These are phyloP conservation scores for Phalloptychus januarius DNA, from an alignment of 2,797 vertebrate genomes.

Conservation along the genomic window DNA sequence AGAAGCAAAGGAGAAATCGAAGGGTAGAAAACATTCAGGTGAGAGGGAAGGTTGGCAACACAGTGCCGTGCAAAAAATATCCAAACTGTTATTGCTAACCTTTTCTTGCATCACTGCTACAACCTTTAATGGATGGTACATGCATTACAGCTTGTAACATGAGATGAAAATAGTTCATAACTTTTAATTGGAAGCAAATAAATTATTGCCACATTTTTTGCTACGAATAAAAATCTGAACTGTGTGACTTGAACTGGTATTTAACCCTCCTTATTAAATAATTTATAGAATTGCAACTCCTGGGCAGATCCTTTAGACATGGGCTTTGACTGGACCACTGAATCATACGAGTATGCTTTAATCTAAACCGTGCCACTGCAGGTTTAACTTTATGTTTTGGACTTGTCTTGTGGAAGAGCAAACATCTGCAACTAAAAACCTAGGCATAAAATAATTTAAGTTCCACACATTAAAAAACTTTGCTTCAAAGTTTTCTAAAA, in stretches of 20 bases:
- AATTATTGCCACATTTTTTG: neutral
- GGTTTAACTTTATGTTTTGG: neutral
- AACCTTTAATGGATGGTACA: neutral
- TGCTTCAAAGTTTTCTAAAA: neutral
- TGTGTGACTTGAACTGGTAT: neutral
- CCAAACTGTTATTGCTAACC: neutral
- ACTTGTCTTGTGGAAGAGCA: neutral
- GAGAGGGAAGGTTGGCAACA: conserved; percentile 50
- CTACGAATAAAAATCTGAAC: neutral
- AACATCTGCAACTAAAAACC: neutral
- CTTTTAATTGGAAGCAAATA: neutral
- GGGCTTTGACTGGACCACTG: neutral
- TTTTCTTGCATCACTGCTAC: neutral
- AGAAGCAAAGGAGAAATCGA: neutral
- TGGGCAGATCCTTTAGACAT: neutral
- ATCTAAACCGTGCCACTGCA: neutral
- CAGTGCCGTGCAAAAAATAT: neutral
- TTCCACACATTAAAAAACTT: neutral
- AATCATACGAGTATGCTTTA: neutral
- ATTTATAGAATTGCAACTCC: neutral
- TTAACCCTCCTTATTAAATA: neutral
- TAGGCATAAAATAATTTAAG: neutral
- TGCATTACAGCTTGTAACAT: too few relatives aligned
- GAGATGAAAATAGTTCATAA: neutral
- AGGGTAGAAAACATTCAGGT: conserved; percentile 25